Percentiles rank a stretch among this genome's conserved stretches.
phyloP scores from a whole-genome alignment of 2,797 vertebrate genomes.

The Enteromius mattozi region DNA sequence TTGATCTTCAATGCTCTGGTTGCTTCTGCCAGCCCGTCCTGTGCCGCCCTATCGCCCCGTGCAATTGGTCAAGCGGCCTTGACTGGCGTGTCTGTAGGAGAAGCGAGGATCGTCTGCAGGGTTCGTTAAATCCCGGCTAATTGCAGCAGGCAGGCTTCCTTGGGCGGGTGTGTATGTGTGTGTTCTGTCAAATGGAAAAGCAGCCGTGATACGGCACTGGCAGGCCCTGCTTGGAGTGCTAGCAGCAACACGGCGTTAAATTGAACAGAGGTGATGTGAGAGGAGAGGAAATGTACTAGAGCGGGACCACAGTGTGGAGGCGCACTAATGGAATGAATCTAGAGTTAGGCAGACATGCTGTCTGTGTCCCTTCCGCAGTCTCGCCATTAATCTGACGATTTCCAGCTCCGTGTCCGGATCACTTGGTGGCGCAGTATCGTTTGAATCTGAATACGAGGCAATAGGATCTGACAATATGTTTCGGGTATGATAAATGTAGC shows the following conservation, averaged over 20 bases:
- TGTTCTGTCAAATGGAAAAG: conserved; percentile 33
- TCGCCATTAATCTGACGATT: conserved; percentile 49
- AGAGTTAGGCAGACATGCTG: conserved; percentile 49
- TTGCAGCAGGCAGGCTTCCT: conserved; percentile 39
- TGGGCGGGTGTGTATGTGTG: conserved; percentile 30
- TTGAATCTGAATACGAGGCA: conserved; percentile 34
- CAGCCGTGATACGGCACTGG: conserved; percentile 31
- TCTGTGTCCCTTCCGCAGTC: conserved; percentile 22
- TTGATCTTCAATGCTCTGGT: conserved; percentile 39
- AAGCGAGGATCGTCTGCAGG: conserved; percentile 19
- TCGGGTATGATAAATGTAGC: conserved; percentile 25
- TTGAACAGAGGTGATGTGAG: conserved; percentile 51
- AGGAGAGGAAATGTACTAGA: conserved; percentile 49
- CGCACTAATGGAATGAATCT: conserved; percentile 51
- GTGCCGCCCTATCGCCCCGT: background rate
- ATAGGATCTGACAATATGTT: conserved; percentile 42
- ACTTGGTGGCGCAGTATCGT: conserved; percentile 26
- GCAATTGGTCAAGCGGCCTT: conserved; percentile 28
- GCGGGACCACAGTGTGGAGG: conserved; percentile 38
- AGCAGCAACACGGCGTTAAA: conserved; percentile 37
- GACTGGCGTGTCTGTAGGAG: conserved; percentile 26
- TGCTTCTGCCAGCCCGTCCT: conserved; percentile 11
- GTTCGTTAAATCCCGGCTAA: conserved; percentile 42
- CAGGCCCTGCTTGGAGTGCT: conserved; percentile 30
- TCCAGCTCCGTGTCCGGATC: conserved; percentile 17